Conservation (phyloP, 2,888 invertebrate genomes). For the Dryobotodes eremita region DNA sequence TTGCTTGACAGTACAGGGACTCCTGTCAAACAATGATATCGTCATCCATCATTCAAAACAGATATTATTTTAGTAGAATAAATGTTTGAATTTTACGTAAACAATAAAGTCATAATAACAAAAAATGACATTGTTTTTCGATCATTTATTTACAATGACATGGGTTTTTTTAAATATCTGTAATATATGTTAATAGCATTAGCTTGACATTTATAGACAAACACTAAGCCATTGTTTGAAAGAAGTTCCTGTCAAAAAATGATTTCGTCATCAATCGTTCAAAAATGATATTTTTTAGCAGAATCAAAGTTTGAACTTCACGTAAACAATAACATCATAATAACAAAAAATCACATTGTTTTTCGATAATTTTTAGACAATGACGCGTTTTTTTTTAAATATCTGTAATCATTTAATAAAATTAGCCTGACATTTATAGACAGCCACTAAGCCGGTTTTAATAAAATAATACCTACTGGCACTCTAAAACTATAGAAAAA, state of each 20-base stretch:
- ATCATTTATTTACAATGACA: background rate
- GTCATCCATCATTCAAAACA: background rate
- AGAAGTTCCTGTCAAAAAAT: conserved; percentile 2
- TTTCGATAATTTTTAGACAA: background rate
- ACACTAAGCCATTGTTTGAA: background rate
- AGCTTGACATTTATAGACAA: background rate
- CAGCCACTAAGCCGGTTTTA: background rate
- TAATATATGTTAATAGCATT: background rate
- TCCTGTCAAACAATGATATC: conserved; percentile 14
- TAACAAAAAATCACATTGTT: conserved; percentile 1
- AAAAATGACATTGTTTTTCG: background rate
- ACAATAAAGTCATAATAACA: too few species aligned
- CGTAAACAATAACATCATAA: background rate
- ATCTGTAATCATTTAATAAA: background rate
- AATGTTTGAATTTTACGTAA: conserved; percentile 12
- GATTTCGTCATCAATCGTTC: conserved; percentile 2
- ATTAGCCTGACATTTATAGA: background rate
- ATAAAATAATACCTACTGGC: background rate
- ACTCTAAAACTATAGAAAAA: background rate
- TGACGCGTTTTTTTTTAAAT: background rate
- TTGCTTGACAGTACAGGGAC: background rate
- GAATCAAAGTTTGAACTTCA: conserved; percentile 4
- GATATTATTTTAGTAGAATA: background rate
- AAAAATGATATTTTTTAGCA: background rate
- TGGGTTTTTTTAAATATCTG: background rate